phyloP scores from a whole-genome alignment of 1,140 invertebrate species.

The Cyrtorhinus lividipennis region DNA sequence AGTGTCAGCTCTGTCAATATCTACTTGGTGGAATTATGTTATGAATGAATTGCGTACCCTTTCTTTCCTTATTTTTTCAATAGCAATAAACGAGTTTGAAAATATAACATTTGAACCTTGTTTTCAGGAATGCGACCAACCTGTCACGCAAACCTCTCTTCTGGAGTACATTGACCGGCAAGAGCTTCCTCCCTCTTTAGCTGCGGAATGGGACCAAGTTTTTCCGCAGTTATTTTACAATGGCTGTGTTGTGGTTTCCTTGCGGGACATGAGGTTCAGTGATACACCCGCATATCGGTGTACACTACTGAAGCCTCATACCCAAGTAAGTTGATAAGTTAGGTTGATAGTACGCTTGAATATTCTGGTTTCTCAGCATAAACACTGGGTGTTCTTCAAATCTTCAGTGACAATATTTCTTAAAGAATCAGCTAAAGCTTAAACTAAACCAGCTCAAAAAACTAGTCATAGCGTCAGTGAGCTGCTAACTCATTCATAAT shows the following conservation, averaged over 20 bases:
- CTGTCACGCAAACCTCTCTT: constrained; percentile 37
- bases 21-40: no score
- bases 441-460: no score
- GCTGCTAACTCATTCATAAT: no score
- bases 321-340: constrained; percentile 45
- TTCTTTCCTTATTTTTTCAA: no score
- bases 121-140: constrained; percentile 32
- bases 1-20: no score
- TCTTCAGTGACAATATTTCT: no score
- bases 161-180: constrained; percentile 68
- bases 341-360: background rate
- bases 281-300: constrained; percentile 61
- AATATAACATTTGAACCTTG: no score
- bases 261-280: constrained; percentile 71
- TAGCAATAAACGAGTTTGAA: no score
- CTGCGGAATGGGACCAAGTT: constrained; percentile 66
- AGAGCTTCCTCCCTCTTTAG: constrained; percentile 68
- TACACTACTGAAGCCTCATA: constrained; percentile 74
- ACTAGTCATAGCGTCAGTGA: no score
- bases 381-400: no score
- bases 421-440: no score
- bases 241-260: constrained; percentile 80
- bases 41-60: no score
- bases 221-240: constrained; percentile 74
- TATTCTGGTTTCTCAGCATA: background rate